Evolutionary conservation across 2,888 invertebrate species (phyloP).

Genomic region (Drosophila mayaguana): DNA sequence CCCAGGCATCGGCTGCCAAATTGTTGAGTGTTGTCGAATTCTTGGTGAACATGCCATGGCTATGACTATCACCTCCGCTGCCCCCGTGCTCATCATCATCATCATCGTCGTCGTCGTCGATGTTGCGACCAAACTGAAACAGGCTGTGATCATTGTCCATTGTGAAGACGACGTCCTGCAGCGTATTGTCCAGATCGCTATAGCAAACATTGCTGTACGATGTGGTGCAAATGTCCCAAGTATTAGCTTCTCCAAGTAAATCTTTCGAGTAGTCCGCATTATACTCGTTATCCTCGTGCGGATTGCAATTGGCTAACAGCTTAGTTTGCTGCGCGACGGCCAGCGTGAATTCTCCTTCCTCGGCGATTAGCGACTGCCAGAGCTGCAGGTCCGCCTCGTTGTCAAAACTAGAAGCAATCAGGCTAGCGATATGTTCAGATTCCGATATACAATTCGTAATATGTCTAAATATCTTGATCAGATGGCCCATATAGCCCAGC

Average conservation of each 20-base stretch:
- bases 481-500: constrained; percentile 89
- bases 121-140: constrained; percentile 73
- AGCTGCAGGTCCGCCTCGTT: constrained; percentile 86
- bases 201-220: constrained; percentile 62
- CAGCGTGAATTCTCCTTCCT: constrained; percentile 81
- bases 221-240: constrained; percentile 48
- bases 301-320: constrained; percentile 84
- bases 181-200: constrained; percentile 58
- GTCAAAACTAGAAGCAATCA: constrained; percentile 86
- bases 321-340: constrained; percentile 81
- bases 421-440: constrained; percentile 86
- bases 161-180: constrained; percentile 74
- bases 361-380: constrained; percentile 83
- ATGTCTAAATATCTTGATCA: constrained; percentile 88
- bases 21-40: constrained; percentile 65
- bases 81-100: constrained; percentile 68
- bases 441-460: constrained; percentile 85
- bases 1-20: constrained; percentile 78
- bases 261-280: constrained; percentile 76
- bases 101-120: constrained; percentile 75
- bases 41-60: constrained; percentile 65
- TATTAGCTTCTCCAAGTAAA: constrained; percentile 56
- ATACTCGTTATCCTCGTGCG: constrained; percentile 82
- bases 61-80: constrained; percentile 56
- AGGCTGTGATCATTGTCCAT: constrained; percentile 78